phyloP scores from a whole-genome alignment of 2,888 invertebrate genomes.

The Diarsia dahlii region DNA sequence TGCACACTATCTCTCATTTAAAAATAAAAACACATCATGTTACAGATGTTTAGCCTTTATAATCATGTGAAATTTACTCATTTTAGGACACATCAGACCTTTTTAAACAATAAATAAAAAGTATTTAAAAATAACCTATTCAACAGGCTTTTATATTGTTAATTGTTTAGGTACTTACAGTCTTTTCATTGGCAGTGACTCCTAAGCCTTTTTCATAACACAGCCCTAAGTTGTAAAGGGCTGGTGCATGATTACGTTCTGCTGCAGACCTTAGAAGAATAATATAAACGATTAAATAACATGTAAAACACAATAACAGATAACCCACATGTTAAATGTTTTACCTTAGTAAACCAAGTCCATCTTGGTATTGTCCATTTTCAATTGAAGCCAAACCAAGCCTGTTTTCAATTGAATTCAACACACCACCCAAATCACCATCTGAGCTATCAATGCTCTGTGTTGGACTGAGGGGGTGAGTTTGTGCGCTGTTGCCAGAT shows the following conservation, averaged over 20 bases:
- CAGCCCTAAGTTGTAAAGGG: constrained; percentile 92
- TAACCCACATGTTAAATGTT: neutral
- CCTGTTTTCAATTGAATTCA: constrained; percentile 91
- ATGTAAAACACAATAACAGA: neutral
- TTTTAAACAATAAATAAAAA: neutral
- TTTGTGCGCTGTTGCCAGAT: constrained; percentile 56
- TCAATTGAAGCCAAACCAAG: constrained; percentile 91
- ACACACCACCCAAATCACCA: constrained; percentile 87
- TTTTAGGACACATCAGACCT: neutral
- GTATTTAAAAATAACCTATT: neutral
- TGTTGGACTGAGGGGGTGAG: constrained; percentile 35
- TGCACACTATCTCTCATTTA: neutral
- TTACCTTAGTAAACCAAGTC: constrained; percentile 90
- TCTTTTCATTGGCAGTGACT: constrained; percentile 90
- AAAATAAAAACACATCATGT: constrained; percentile 7
- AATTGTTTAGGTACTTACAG: constrained; percentile 79
- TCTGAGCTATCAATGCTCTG: constrained; percentile 74
- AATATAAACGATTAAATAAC: constrained; percentile 7
- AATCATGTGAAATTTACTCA: neutral
- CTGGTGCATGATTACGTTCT: constrained; percentile 91
- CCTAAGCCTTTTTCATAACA: constrained; percentile 93
- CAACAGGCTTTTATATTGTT: neutral
- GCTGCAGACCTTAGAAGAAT: constrained; percentile 87
- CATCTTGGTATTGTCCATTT: constrained; percentile 88
- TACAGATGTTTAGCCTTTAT: constrained; percentile 1